Evolutionary conservation across 2,797 vertebrate species (phyloP).

Genomic region (Saxicola maurus): DNA sequence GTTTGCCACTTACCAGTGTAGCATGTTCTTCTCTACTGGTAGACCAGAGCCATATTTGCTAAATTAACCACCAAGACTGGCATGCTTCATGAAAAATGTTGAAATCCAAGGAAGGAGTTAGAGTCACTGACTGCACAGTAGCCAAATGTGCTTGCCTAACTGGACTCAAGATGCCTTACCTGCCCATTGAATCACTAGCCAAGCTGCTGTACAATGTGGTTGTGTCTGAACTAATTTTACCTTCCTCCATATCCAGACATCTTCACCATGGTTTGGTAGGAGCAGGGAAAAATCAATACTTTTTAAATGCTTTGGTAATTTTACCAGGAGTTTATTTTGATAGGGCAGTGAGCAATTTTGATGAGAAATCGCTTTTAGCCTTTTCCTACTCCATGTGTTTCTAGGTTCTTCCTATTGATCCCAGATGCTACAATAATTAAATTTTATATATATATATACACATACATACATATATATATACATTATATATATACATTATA

Average conservation of each 20-base stretch:
- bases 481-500: neutral
- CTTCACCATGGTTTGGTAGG: neutral
- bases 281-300: neutral
- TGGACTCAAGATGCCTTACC: neutral
- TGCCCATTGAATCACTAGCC: neutral
- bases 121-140: neutral
- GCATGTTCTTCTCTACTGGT: neutral
- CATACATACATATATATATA: too few species aligned
- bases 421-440: neutral
- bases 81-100: neutral
- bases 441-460: too few species aligned
- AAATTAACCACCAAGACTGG: neutral
- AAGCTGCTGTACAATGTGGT: neutral
- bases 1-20: accelerated
- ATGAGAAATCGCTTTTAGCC: neutral
- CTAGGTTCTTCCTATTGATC: neutral
- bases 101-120: neutral
- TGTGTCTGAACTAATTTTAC: neutral
- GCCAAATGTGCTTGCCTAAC: neutral
- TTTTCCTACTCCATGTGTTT: neutral
- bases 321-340: neutral
- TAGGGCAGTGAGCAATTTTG: neutral
- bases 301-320: neutral
- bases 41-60: neutral
- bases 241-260: neutral